Conservation (phyloP, 2,888 invertebrate species). For the Prenolepis imparis region DNA sequence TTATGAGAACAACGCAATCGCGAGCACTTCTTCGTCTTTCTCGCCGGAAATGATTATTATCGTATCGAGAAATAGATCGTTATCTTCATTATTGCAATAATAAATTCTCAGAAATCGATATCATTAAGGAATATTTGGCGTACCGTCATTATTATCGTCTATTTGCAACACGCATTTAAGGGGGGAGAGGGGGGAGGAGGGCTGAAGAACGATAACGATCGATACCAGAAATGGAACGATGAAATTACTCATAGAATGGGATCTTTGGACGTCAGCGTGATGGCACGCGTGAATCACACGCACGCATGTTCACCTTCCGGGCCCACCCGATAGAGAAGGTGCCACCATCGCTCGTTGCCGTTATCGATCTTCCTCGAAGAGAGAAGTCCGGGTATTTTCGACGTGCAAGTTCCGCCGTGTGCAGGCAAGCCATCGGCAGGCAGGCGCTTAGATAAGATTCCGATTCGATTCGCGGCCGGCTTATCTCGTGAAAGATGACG, state of each 20-base stretch:
- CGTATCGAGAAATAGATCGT: no score
- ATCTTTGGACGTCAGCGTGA: constrained; percentile 59
- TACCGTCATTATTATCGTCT: no score
- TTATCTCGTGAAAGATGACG: constrained; percentile 62
- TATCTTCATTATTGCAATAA: no score
- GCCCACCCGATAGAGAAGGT: constrained; percentile 65
- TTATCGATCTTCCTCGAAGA: constrained; percentile 51
- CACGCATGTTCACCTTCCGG: constrained; percentile 42
- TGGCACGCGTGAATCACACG: constrained; percentile 75
- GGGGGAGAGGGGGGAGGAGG: no score
- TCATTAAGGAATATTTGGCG: no score
- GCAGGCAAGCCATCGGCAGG: constrained; percentile 41
- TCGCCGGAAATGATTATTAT: no score
- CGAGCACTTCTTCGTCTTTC: no score
- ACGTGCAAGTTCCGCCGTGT: constrained; percentile 21
- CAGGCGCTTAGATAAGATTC: constrained; percentile 72
- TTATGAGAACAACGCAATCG: no score
- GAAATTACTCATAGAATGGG: constrained; percentile 65
- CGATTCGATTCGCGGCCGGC: constrained; percentile 60
- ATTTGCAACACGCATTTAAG: no score
- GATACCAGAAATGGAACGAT: constrained; percentile 68
- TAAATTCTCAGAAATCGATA: no score
- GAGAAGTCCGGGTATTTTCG: constrained; percentile 41
- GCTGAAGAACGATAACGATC: constrained; percentile 52
- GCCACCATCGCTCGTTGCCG: constrained; percentile 45